Conservation (phyloP, 1,140 invertebrate genomes). For the Drosophila lowei region DNA sequence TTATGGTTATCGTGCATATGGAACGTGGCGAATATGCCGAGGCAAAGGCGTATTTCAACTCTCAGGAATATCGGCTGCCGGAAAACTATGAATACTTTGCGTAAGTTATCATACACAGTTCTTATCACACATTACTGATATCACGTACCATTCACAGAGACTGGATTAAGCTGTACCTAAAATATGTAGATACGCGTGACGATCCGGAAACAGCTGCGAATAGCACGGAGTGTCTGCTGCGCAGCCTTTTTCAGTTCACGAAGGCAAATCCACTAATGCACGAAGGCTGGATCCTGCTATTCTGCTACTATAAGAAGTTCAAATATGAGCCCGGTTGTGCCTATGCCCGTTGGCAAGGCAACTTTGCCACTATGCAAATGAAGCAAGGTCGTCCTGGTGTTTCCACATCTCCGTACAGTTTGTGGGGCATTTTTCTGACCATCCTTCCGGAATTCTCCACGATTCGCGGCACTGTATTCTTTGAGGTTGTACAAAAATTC, state of each 20-base stretch:
- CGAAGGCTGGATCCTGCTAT: constrained; percentile 63
- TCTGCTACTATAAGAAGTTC: constrained; percentile 60
- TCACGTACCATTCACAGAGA: constrained; percentile 22
- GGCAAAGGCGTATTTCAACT: constrained; percentile 31
- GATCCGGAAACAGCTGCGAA: constrained; percentile 45
- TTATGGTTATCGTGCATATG: constrained; percentile 45
- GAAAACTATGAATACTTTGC: constrained; percentile 40
- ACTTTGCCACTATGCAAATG: constrained; percentile 26
- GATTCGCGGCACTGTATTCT: constrained; percentile 18
- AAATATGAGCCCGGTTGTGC: constrained; percentile 51
- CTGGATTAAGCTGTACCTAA: constrained; percentile 59
- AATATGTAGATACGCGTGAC: constrained; percentile 38
- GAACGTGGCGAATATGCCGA: constrained; percentile 33
- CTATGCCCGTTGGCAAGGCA: constrained; percentile 55
- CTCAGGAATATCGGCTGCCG: background rate
- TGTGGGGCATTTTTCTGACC: constrained; percentile 37
- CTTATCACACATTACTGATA: background rate
- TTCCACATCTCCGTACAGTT: constrained; percentile 19
- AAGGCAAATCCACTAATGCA: constrained; percentile 1
- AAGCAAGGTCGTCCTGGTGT: background rate
- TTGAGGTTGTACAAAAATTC: constrained; percentile 44
- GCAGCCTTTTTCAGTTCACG: constrained; percentile 32
- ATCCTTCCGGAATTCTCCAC: constrained; percentile 4
- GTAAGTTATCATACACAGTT: constrained; percentile 29
- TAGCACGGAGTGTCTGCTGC: constrained; percentile 57